phyloP scores from a whole-genome alignment of 1,140 invertebrate genomes.

The Macrotrachela quadricornifera region DNA sequence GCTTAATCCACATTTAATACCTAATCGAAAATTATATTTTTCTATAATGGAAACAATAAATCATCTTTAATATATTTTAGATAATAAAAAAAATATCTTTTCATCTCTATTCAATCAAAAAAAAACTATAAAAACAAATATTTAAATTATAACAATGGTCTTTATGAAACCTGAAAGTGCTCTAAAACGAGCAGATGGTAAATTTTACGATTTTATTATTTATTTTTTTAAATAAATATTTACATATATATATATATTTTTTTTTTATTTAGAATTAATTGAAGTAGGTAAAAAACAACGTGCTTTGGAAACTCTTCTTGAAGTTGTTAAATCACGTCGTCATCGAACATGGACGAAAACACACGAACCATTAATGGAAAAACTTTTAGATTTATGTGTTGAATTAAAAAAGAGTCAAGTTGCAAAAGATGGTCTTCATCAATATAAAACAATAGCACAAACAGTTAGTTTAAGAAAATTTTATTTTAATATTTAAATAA shows the following conservation, averaged over 20 bases:
- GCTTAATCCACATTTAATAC: too few relatives aligned
- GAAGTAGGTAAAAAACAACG: conserved; percentile 60
- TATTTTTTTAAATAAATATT: background rate
- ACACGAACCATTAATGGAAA: conserved; percentile 96
- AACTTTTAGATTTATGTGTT: conserved; percentile 90
- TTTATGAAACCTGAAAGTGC: conserved; percentile 89
- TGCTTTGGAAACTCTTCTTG: conserved; percentile 87
- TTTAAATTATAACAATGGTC: conserved; percentile 9
- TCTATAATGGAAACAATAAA: too few relatives aligned
- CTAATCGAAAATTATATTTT: too few relatives aligned
- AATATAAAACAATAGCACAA: conserved; percentile 95
- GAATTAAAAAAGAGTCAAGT: conserved; percentile 91
- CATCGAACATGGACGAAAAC: conserved; percentile 94
- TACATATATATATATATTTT: background rate
- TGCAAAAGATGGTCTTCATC: conserved; percentile 93
- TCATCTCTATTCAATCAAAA: too few relatives aligned
- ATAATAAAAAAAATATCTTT: too few relatives aligned
- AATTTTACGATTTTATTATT: conserved; percentile 32
- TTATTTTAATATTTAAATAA: too few relatives aligned
- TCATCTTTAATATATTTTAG: too few relatives aligned
- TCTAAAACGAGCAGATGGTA: conserved; percentile 82
- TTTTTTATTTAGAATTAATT: conserved; percentile 34
- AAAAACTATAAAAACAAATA: too few relatives aligned
- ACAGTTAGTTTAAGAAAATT: conserved; percentile 34
- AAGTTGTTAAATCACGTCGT: conserved; percentile 79